Evolutionary conservation across 2,888 invertebrate species (phyloP).

Genomic region (Bugula neritina): DNA sequence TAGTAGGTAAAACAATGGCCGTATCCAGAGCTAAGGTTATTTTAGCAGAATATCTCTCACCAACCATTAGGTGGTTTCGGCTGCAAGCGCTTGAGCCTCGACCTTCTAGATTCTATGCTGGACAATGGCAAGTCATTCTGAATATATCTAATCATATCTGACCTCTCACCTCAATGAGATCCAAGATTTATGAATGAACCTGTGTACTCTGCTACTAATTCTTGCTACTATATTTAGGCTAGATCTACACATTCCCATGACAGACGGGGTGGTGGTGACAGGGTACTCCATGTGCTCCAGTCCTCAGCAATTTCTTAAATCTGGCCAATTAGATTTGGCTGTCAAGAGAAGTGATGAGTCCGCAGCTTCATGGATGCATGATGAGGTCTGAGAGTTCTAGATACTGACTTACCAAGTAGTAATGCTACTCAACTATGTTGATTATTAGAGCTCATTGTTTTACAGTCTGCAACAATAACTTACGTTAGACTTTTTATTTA

Average conservation of each 20-base stretch:
- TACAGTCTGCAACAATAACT: no score
- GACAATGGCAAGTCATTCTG: conserved; percentile 9
- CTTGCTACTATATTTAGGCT: conserved; percentile 43
- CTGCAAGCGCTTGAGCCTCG: not conserved
- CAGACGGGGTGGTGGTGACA: conserved; percentile 51
- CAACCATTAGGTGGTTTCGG: not conserved
- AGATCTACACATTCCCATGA: conserved; percentile 53
- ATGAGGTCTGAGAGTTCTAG: conserved; percentile 36
- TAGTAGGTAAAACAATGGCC: no score
- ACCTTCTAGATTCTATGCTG: conserved; percentile 10
- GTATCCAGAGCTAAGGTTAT: not conserved
- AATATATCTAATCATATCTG: not conserved
- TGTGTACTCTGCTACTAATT: not conserved
- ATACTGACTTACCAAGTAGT: no score
- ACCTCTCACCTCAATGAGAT: not conserved
- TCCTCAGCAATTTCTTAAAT: conserved; percentile 42
- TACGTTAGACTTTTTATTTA: no score
- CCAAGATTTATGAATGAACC: no score
- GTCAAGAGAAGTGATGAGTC: conserved; percentile 53
- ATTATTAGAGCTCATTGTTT: no score
- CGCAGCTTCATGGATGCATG: conserved; percentile 54
- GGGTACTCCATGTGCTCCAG: conserved; percentile 55
- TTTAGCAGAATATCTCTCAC: not conserved
- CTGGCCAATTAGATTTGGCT: conserved; percentile 46
- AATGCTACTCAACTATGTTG: no score